Evolutionary conservation across 2,888 invertebrate genomes (phyloP).

Genomic region (Patella ulyssiponensis): DNA sequence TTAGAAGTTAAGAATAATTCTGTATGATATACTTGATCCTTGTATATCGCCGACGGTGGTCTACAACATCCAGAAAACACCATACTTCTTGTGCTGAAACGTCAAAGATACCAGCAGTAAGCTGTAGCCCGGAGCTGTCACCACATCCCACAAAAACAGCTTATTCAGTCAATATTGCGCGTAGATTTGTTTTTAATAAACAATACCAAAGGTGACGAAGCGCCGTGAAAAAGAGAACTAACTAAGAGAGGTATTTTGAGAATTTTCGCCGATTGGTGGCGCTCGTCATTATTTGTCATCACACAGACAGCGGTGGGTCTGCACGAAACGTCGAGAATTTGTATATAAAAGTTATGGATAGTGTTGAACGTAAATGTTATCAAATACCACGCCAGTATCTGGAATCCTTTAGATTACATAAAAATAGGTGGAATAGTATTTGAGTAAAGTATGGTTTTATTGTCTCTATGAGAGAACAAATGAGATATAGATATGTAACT

Average conservation of each 20-base stretch:
- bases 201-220: neutral
- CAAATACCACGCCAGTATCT: neutral
- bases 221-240: neutral
- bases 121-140: too few species aligned
- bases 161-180: too few species aligned
- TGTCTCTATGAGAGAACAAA: too few species aligned
- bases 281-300: slow-evolving; percentile 7
- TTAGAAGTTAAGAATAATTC: neutral
- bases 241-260: neutral
- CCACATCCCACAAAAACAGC: too few species aligned
- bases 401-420: neutral
- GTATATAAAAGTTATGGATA: slow-evolving; percentile 5
- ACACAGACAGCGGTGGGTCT: neutral
- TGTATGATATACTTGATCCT: neutral
- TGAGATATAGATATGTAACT: too few species aligned
- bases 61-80: neutral
- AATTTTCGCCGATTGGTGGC: slow-evolving; percentile 3
- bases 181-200: neutral
- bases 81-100: too few species aligned
- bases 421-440: neutral
- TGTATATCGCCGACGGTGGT: neutral
- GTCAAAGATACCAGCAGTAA: too few species aligned
- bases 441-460: too few species aligned
- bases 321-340: slow-evolving; percentile 3
- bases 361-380: slow-evolving; percentile 8